These are phyloP conservation scores for Salvelinus sp. DNA, from an alignment of 2,113 vertebrate genomes.

Conservation along the genomic window DNA sequence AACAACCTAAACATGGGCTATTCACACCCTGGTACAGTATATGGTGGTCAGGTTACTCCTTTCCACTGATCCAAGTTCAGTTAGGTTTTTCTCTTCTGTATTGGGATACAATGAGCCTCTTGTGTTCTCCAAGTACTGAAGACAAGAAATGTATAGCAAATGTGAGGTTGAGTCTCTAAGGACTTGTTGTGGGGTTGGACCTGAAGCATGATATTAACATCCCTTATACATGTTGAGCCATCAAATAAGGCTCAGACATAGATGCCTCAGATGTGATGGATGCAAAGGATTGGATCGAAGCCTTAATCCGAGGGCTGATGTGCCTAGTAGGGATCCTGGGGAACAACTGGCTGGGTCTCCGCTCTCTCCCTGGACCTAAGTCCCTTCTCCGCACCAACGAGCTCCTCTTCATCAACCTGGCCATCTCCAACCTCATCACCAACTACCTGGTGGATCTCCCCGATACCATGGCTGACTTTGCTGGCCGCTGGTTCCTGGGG, in stretches of 20 bases:
- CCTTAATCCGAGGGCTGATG: slow-evolving; percentile 60
- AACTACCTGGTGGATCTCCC: slow-evolving; percentile 75
- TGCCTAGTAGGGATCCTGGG: slow-evolving; percentile 69
- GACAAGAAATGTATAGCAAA: too few relatives aligned
- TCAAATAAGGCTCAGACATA: too few relatives aligned
- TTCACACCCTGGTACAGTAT: too few relatives aligned
- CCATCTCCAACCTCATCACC: slow-evolving; percentile 75
- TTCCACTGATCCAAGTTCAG: too few relatives aligned
- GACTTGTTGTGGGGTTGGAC: slow-evolving; percentile 23
- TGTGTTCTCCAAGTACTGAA: not conserved
- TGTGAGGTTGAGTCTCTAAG: too few relatives aligned
- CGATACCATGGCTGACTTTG: slow-evolving; percentile 64
- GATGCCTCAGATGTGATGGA: slow-evolving; percentile 44
- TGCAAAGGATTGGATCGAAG: slow-evolving; percentile 42
- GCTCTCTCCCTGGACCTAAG: slow-evolving; percentile 55
- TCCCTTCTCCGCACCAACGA: slow-evolving; percentile 64
- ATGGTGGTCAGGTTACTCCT: too few relatives aligned
- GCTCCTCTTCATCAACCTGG: slow-evolving; percentile 74
- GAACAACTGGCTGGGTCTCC: slow-evolving; percentile 69
- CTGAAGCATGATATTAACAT: not conserved
- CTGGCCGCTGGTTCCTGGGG: slow-evolving; percentile 61
- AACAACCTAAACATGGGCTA: too few relatives aligned
- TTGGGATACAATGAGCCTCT: too few relatives aligned
- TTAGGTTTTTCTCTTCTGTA: too few relatives aligned
- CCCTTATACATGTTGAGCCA: slow-evolving; percentile 29